Base-by-base conservation (phyloP, 1,140 invertebrate species). In the Copidosoma floridanum region DNA sequence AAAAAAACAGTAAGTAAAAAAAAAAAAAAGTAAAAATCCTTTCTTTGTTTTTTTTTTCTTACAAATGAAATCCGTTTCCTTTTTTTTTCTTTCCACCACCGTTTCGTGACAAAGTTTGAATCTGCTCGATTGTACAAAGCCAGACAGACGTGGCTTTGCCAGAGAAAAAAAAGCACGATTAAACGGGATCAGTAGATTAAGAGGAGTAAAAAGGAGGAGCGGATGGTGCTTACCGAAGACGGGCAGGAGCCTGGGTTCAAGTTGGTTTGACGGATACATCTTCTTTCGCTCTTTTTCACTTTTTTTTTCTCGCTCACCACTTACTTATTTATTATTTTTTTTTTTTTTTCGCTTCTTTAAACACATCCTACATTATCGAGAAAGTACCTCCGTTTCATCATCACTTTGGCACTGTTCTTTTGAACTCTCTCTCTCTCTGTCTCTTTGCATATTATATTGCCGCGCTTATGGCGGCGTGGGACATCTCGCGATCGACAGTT, bases 141-240 rank as follows among this genome's bases (percentile, higher is more conserved):
- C 18, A 52, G 24, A 62, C 27, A 64, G 47, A 63, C 26, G 21
- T 37, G 37, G 41, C 41, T 61, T 61, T 61, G 40, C 23, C 41
- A 61, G 23, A 61, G 50, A 57, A 46, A 61, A 32, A 60, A 61
- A 32, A 60, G 58, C 57, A 43, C 20, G 52, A 21, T 61, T 55
- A 20, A 74, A 74, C 64, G 70, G 78, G 74, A 78, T 72, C 75
- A 78, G 72, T 74, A 79, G 74, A 75, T 73, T 77, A 79, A 79
- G 54, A 74, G 78, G 77, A 80, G 72, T 77, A 79, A 72, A 71
- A 73, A 32, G 29, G n/a, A 79, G 78, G 78, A 80, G 67, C 65
- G 78, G 79, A 78, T 79, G 74, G 77, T 81, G 79, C 79, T 81
- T 81, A 81, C 78, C 79, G 71, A 77, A 79, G 70, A 77, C 71